Evolutionary conservation across 2,888 invertebrate species (phyloP).

Genomic region (Drosophila nigricruria): DNA sequence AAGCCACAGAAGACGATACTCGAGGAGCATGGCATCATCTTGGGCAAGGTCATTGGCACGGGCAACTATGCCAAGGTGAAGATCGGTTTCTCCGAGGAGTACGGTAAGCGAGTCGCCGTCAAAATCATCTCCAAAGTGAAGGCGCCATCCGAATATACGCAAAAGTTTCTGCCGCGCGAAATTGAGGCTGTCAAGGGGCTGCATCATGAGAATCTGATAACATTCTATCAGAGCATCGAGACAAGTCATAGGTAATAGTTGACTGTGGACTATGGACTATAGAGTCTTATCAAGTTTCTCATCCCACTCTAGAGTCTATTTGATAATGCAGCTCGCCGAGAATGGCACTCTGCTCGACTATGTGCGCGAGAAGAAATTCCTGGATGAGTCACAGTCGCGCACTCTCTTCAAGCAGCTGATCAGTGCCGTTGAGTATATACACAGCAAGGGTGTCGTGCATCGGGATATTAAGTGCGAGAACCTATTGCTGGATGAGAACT

Average conservation of each 20-base stretch:
- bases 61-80: constrained; percentile 94
- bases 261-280: too few relatives aligned
- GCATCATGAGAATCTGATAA: constrained; percentile 91
- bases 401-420: constrained; percentile 91
- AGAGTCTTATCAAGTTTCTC: background rate
- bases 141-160: constrained; percentile 92
- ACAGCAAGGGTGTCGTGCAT: constrained; percentile 92
- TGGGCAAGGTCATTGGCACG: constrained; percentile 92
- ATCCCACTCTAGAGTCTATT: constrained; percentile 88
- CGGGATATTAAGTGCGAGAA: constrained; percentile 95
- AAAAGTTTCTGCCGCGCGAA: constrained; percentile 92
- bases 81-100: constrained; percentile 90
- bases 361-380: constrained; percentile 90
- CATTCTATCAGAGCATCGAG: constrained; percentile 93
- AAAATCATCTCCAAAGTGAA: constrained; percentile 94
- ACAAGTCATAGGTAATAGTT: constrained; percentile 90
- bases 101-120: constrained; percentile 91
- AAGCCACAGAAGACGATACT: constrained; percentile 87
- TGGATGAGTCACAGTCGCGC: constrained; percentile 89
- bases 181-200: constrained; percentile 93
- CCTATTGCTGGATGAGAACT: constrained; percentile 89
- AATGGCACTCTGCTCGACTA: constrained; percentile 92
- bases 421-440: constrained; percentile 92
- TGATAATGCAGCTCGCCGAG: constrained; percentile 93
- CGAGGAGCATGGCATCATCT: constrained; percentile 91